Base-by-base conservation (phyloP, 2,888 invertebrate genomes). In the Oscheius sp. region DNA sequence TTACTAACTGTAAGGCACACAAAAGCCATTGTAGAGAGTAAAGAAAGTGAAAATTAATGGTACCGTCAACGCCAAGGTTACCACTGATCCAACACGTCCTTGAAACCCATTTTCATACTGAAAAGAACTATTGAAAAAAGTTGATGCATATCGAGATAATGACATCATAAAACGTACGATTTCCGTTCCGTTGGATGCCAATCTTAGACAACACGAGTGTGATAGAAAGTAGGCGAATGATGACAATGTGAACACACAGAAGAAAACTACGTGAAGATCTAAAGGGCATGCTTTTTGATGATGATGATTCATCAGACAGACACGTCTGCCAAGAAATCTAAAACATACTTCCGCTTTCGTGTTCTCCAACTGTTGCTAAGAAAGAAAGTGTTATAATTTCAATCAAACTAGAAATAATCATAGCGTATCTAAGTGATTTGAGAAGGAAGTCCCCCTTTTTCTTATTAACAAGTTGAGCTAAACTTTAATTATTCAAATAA, bases 331-430 rank as follows among this genome's bases (percentile, higher is more conserved):
- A n/a, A n/a, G n/a, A n/a, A n/a, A n/a, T n/a, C n/a, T 23, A 12
- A 48, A 48, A 23, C 39, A 17, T 2, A 72, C 72, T 64, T 70
- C 76, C 76, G 46, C 57, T 69, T 42, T 76, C 76, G n/a, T 70
- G 33, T 67, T 76, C 76, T 17, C 76, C 76, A n/a, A 76, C 73
- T 1, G 72, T 70, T 3, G 72, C 76, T 12, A 76, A 29, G 1
- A 72, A 48, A 6, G 69, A 52, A 4, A 76, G 37, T 25, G 17
- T 17, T 5, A 27, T 34, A 15, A 65, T 29, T 20, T 39, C 52
- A 4, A 23, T 12, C 4, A 46, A 12, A 25, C 52, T 42, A 4
- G 53, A 65, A 4, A 50, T 53, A 20, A n/a, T 25, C 65, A 65
- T 65, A 4, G n/a, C 52, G n/a, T n/a, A 6, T 20, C 52, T 17